Conservation (phyloP, 2,113 vertebrate genomes). For the Hipposideros armiger region DNA sequence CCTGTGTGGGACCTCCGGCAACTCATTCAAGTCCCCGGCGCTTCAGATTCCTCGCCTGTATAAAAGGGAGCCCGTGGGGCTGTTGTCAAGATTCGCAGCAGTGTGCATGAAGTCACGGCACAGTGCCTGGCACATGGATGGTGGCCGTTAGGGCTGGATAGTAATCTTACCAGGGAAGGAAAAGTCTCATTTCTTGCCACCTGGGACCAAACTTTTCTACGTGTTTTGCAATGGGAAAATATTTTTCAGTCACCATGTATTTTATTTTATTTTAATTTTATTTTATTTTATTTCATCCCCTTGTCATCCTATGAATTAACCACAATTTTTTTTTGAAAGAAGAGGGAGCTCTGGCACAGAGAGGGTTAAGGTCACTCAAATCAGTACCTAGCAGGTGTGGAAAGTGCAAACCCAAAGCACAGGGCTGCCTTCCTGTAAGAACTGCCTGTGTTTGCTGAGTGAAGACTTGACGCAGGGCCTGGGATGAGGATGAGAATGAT, state of each 20-base stretch:
- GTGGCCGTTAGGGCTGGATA: neutral
- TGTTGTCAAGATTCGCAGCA: fast-evolving
- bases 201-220: neutral
- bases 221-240: neutral
- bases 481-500: fast-evolving
- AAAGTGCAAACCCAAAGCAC: fast-evolving
- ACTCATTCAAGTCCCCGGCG: fast-evolving
- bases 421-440: neutral
- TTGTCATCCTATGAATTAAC: neutral
- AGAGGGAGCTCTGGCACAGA: neutral
- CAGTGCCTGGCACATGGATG: fast-evolving
- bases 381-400: no score
- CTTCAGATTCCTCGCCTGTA: neutral
- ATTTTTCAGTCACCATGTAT: neutral
- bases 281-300: no score
- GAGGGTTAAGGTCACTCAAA: neutral
- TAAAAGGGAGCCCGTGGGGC: fast-evolving
- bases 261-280: neutral
- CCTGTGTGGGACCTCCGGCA: neutral
- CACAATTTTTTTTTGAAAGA: neutral
- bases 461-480: fast-evolving
- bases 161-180: neutral
- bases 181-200: neutral
- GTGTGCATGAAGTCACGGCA: fast-evolving
- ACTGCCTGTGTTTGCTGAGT: fast-evolving